Base-by-base conservation (phyloP, 2,888 invertebrate species). In the Drosophila peninsularis region DNA sequence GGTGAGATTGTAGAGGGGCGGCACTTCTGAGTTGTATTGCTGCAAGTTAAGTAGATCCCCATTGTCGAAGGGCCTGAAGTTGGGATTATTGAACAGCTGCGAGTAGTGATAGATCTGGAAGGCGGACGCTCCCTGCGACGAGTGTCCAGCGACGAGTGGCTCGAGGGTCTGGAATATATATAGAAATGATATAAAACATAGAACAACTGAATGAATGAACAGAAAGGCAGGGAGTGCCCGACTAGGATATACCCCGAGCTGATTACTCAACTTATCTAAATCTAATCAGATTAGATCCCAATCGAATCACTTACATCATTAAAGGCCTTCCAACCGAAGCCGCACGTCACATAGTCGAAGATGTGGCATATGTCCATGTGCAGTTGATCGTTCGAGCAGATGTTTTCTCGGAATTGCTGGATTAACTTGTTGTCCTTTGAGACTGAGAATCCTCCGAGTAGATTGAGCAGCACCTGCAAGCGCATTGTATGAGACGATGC, bases 61-160 rank as follows among this genome's bases (percentile, higher is more conserved):
- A 77, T 92, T 92, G 86, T 95, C 94, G 70, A 91, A 94, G 74
- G 92, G 92, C 45, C 93, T 90, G 83, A 91, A 91, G 2, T 54
- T n/a, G 5, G 21, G 64, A 4, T 83, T 79, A 4, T 66, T 77
- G 1, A 91, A 60, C 11, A 90, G 87, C 89, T 95, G 94, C 4
- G 91, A 92, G 80, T 92, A 95, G 84, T 95, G 94, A 14, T 93
- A 77, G 1, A 94, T 69, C 78, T 94, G 94, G 70, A 92, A 92
- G 5, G 91, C 90, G 1, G 94, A 93, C 0, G 93, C 71, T 0
- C 73, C 94, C 94, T 34, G 94, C 93, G 5, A 95, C 95, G 62
- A 93, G 90, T 75, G 95, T 94, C 0, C 93, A 93, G 13, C 86
- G 60, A 95, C 93, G 0, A 94, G 92, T 0, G 95, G 94, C 50